These are phyloP conservation scores for Mungos mungo DNA, from an alignment of 2,113 vertebrate genomes.

Conservation along the genomic window DNA sequence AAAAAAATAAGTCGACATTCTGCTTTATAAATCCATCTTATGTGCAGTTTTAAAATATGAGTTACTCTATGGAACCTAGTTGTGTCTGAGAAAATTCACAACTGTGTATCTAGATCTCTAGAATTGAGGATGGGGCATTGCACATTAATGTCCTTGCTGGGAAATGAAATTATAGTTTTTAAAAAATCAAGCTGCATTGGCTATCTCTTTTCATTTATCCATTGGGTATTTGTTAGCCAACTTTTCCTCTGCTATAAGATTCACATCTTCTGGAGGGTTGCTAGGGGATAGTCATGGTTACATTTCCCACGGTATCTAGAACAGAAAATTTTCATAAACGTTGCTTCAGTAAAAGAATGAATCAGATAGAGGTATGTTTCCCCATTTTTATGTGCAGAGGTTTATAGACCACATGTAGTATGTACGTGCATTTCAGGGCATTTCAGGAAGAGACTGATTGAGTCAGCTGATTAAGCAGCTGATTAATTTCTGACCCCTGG, in stretches of 20 bases:
- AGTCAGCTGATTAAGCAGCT: background rate
- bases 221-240: background rate
- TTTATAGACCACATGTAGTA: background rate
- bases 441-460: background rate
- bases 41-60: background rate
- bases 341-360: background rate
- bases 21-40: background rate
- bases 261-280: background rate
- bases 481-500: background rate
- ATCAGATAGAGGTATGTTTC: background rate
- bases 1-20: background rate
- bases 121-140: background rate
- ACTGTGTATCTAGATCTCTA: background rate
- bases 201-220: background rate
- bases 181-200: background rate
- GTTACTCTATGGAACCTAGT: background rate
- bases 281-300: background rate
- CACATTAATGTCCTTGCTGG: background rate
- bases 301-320: background rate
- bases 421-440: background rate
- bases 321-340: background rate
- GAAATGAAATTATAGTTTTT: background rate
- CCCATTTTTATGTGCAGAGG: background rate
- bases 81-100: background rate
- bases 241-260: slow-evolving; percentile 12